Evolutionary conservation across 1,140 invertebrate species (phyloP).

Genomic region (Gryon sp.): DNA sequence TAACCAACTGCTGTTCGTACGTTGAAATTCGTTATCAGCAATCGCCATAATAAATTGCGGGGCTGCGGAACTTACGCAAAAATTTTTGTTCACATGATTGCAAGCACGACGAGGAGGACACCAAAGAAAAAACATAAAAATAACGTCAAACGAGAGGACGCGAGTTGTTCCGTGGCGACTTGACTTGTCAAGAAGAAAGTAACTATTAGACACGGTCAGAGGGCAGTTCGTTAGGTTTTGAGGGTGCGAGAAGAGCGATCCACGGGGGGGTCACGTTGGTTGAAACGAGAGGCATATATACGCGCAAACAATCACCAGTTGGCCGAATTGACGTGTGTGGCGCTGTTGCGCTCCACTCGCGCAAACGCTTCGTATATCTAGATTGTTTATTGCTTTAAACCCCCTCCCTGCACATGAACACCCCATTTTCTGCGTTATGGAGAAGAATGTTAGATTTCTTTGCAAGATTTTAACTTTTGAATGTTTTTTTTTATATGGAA

Average conservation of each 20-base stretch:
- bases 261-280: constrained; percentile 32
- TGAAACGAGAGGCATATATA: constrained; percentile 23
- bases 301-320: constrained; percentile 27
- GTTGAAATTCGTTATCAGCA: background rate
- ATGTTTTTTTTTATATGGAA: no score
- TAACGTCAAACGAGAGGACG: constrained; percentile 27
- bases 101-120: no score
- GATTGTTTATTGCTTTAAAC: constrained; percentile 10
- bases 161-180: constrained; percentile 31
- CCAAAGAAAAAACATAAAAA: no score
- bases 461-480: no score
- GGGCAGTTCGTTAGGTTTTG: constrained; percentile 52
- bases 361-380: constrained; percentile 44
- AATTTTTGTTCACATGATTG: constrained; percentile 42
- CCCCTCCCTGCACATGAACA: background rate
- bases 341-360: constrained; percentile 30
- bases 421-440: background rate
- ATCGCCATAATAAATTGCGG: constrained; percentile 28
- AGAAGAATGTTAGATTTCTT: no score
- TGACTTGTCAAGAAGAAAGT: constrained; percentile 49
- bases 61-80: constrained; percentile 3
- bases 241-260: constrained; percentile 42
- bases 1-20: background rate
- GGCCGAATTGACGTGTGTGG: constrained; percentile 12
- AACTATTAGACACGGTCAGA: constrained; percentile 41